Conservation (phyloP, 1,140 invertebrate species). For the Caerostris extrusa region DNA sequence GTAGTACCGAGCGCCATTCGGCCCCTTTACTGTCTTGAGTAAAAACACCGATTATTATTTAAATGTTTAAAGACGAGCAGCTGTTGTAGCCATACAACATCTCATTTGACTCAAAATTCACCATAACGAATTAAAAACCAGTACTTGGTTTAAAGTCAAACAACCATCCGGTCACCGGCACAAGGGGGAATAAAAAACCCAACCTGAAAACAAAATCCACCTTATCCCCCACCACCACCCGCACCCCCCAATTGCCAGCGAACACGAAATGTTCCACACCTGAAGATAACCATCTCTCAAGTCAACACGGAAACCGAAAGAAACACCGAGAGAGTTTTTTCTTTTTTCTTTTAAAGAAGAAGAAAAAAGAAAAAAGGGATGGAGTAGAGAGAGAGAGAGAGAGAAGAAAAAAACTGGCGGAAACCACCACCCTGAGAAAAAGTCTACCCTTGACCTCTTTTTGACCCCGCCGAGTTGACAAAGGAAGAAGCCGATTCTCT, state of each 20-base stretch:
- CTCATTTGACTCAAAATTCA: neutral
- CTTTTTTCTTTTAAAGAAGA: too few relatives aligned
- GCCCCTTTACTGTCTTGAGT: too few relatives aligned
- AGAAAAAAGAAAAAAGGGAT: too few relatives aligned
- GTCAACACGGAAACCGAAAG: neutral
- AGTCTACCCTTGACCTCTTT: conserved; percentile 40
- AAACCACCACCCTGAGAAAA: conserved; percentile 42
- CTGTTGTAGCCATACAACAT: too few relatives aligned
- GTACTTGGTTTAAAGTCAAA: neutral
- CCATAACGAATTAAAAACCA: neutral
- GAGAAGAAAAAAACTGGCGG: neutral
- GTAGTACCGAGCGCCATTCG: too few relatives aligned
- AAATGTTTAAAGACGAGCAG: too few relatives aligned
- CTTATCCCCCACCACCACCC: neutral
- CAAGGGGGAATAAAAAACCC: neutral
- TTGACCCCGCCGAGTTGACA: conserved; percentile 32
- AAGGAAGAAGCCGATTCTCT: conserved; percentile 22
- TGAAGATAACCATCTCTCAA: neutral
- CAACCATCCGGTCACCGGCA: neutral
- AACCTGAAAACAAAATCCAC: neutral
- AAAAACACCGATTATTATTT: too few relatives aligned
- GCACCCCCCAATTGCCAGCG: neutral
- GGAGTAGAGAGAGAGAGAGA: neutral
- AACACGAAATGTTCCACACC: neutral
- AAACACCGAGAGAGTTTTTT: neutral